A percentile compares a stretch with the other conserved stretches of the same genome.
Evolutionary conservation across 2,797 vertebrate species (phyloP).

Genomic region (Pangasius krempfi): DNA sequence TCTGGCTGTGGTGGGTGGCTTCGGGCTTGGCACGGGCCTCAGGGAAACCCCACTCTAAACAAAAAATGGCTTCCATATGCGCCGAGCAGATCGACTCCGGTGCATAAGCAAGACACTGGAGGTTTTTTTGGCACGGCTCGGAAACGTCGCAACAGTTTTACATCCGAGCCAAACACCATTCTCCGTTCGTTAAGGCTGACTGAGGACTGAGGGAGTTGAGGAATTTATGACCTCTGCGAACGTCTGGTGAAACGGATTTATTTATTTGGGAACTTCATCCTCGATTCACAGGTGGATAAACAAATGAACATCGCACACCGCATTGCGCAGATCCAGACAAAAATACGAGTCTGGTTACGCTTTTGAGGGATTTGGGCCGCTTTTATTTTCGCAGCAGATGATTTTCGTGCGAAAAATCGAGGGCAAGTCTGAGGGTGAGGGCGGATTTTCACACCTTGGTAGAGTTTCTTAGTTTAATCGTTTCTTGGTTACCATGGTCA

Average conservation of each 20-base stretch:
- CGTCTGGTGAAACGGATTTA: neutral
- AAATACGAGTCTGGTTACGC: neutral
- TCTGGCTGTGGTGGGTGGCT: slow-evolving; percentile 51
- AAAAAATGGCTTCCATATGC: slow-evolving; percentile 59
- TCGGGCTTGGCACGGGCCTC: slow-evolving; percentile 37
- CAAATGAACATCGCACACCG: neutral
- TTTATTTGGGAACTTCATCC: neutral
- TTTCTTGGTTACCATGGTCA: neutral
- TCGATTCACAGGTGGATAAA: neutral
- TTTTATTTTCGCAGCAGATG: neutral
- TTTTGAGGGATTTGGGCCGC: neutral
- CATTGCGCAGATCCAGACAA: neutral
- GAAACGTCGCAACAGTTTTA: neutral
- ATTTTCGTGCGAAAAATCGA: neutral
- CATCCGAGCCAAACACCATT: slow-evolving; percentile 7
- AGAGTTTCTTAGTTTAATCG: neutral
- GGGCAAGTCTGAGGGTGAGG: neutral
- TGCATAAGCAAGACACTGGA: neutral
- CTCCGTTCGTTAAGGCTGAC: neutral
- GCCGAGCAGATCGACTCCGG: slow-evolving; percentile 21
- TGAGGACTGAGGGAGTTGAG: neutral
- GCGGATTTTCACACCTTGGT: neutral
- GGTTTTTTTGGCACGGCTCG: slow-evolving; percentile 10
- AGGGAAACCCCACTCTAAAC: slow-evolving; percentile 47
- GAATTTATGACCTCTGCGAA: neutral